Conservation (phyloP, 2,888 invertebrate species). For the Bombylius discolor region DNA sequence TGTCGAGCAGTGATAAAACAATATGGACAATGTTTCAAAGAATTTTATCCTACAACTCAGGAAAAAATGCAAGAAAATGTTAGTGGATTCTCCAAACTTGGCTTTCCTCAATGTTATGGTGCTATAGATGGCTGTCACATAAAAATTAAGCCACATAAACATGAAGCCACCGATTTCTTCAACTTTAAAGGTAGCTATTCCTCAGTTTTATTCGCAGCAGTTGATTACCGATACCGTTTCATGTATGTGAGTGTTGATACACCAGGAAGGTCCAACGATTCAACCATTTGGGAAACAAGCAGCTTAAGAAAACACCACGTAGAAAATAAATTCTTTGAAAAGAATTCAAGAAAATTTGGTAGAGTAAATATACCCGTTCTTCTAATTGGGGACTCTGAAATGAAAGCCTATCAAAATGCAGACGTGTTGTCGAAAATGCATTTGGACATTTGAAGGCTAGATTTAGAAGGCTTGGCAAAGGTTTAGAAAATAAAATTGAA, state of each 20-base stretch:
- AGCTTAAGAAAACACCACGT: not conserved
- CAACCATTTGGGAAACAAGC: not conserved
- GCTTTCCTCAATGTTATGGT: not conserved
- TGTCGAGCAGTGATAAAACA: not conserved
- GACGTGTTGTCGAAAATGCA: not conserved
- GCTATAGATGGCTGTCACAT: not conserved
- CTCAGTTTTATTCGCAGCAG: not conserved
- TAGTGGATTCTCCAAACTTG: not conserved
- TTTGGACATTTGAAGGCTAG: not conserved
- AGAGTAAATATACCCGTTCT: not conserved
- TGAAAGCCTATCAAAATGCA: too few relatives aligned
- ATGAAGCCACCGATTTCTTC: not conserved
- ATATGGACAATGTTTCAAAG: not conserved
- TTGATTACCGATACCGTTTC: not conserved
- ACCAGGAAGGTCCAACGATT: not conserved
- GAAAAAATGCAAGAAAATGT: not conserved
- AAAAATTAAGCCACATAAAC: not conserved
- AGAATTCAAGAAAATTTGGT: too few relatives aligned
- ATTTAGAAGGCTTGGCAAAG: not conserved
- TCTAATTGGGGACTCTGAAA: not conserved
- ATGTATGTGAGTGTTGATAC: not conserved
- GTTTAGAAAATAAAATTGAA: too few relatives aligned
- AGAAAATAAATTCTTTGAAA: not conserved
- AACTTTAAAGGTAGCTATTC: not conserved
- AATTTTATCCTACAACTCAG: not conserved